Conservation (phyloP, 2,888 invertebrate genomes). For the Torymus texanus region DNA sequence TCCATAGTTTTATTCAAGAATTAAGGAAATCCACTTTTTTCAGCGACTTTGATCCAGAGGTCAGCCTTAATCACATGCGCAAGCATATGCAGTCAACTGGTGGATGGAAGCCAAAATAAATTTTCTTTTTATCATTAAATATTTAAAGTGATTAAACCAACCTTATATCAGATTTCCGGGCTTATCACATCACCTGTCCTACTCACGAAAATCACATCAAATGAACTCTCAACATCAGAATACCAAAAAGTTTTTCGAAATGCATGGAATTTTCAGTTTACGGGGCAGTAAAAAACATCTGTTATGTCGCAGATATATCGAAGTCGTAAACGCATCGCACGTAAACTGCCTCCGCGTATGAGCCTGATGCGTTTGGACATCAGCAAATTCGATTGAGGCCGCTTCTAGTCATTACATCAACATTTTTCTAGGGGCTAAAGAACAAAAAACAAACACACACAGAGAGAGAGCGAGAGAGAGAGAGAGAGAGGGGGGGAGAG, state of each 20-base stretch:
- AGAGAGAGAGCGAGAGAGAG: too few species aligned
- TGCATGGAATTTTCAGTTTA: constrained; percentile 56
- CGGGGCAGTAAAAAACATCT: constrained; percentile 61
- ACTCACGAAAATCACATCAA: constrained; percentile 21
- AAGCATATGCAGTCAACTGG: too few species aligned
- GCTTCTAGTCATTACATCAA: too few species aligned
- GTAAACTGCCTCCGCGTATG: constrained; percentile 52
- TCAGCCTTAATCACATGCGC: constrained; percentile 12
- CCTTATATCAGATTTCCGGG: too few species aligned
- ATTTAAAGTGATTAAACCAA: not conserved
- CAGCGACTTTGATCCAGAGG: constrained; percentile 38
- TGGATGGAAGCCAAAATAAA: too few species aligned
- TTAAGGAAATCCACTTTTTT: not conserved
- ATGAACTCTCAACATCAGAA: constrained; percentile 17
- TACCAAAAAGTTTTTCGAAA: constrained; percentile 39
- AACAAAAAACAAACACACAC: too few species aligned
- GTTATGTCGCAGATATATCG: constrained; percentile 55
- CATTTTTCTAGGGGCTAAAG: too few species aligned
- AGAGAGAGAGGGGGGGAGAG: too few species aligned
- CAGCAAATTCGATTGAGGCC: constrained; percentile 32
- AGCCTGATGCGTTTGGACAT: constrained; percentile 49
- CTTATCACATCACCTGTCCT: not conserved
- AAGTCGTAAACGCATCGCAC: constrained; percentile 60
- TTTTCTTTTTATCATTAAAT: not conserved
- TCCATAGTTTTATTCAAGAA: too few species aligned